Percentiles rank a stretch among this genome's conserved stretches.
Evolutionary conservation across 2,113 vertebrate species (phyloP).

Genomic region (Triplophysa dalaica): DNA sequence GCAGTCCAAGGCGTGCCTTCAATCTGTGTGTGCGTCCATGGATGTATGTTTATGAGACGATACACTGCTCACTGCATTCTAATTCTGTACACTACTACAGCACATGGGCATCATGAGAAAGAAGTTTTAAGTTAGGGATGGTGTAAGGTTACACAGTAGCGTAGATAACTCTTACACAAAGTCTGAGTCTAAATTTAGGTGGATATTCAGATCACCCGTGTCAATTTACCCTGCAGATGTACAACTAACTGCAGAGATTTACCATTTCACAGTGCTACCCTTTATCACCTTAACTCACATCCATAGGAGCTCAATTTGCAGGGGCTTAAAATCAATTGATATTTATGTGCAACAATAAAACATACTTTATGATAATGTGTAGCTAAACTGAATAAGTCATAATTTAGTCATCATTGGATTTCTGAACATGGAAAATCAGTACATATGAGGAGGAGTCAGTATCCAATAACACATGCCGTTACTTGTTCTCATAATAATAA

Average conservation of each 20-base stretch:
- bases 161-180: constrained; percentile 3
- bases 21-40: not conserved
- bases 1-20: not conserved
- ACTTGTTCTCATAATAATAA: too few relatives aligned
- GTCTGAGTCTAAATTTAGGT: constrained; percentile 68
- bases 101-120: not conserved
- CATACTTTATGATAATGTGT: not conserved
- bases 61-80: not conserved
- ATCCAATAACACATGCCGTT: too few relatives aligned
- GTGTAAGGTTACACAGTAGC: not conserved
- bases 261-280: not conserved
- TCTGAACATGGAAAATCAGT: too few relatives aligned
- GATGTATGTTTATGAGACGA: not conserved
- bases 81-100: not conserved
- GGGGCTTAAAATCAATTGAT: not conserved
- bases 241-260: not conserved
- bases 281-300: not conserved
- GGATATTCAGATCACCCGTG: constrained; percentile 70
- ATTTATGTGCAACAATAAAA: not conserved
- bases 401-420: too few relatives aligned
- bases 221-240: constrained; percentile 60
- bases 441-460: too few relatives aligned
- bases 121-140: not conserved
- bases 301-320: not conserved
- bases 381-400: not conserved